Conservation (phyloP, 2,113 vertebrate genomes). For the Onychostruthus taczanowskii region DNA sequence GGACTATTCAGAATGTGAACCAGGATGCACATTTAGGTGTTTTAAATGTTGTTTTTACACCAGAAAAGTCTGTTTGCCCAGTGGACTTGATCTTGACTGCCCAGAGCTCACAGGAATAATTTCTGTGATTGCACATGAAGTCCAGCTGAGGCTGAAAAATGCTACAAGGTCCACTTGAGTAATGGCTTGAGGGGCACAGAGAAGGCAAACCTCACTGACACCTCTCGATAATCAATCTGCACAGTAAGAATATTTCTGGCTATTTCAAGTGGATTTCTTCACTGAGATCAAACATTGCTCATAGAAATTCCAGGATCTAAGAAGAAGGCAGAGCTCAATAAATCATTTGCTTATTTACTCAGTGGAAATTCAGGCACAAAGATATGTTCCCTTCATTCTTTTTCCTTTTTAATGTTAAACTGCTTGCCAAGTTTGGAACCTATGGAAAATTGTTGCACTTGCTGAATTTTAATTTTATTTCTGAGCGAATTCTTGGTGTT, state of each 20-base stretch:
- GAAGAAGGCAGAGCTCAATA: not conserved
- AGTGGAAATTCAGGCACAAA: not conserved
- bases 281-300: not conserved
- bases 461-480: not conserved
- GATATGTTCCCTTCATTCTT: not conserved
- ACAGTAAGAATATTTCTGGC: not conserved
- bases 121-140: not conserved
- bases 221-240: not conserved
- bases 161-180: not conserved
- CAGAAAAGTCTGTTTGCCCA: not conserved
- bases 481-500: not conserved
- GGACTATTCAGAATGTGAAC: not conserved
- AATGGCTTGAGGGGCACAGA: not conserved
- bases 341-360: slow-evolving; percentile 2
- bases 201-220: not conserved
- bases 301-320: not conserved
- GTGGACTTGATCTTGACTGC: not conserved
- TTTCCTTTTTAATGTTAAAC: not conserved
- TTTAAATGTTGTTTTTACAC: not conserved
- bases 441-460: not conserved
- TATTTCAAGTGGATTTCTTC: not conserved
- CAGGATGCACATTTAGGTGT: not conserved
- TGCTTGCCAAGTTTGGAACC: not conserved
- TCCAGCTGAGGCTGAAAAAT: not conserved
- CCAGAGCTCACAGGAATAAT: not conserved